phyloP scores from a whole-genome alignment of 2,797 vertebrate species.

The Anisognathus igniventris region DNA sequence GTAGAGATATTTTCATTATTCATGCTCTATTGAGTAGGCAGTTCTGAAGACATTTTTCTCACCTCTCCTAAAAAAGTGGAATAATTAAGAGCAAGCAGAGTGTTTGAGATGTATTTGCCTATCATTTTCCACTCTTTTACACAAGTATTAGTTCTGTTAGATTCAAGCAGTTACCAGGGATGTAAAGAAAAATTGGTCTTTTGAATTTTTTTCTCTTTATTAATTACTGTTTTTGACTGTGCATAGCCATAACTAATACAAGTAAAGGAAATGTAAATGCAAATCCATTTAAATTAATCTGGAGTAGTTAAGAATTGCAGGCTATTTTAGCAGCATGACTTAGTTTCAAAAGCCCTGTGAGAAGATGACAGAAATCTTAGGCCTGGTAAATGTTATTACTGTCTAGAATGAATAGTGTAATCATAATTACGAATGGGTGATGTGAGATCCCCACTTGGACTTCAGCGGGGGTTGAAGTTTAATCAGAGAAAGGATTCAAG shows the following conservation, averaged over 20 bases:
- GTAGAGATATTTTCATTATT: slow-evolving; percentile 48
- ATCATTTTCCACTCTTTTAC: background rate
- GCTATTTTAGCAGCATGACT: slow-evolving; percentile 30
- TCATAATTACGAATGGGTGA: background rate
- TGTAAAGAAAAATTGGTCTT: slow-evolving; percentile 6
- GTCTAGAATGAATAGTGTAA: background rate
- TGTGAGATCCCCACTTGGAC: background rate
- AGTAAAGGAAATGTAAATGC: slow-evolving; percentile 24
- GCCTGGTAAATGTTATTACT: slow-evolving; percentile 22
- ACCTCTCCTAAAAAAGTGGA: slow-evolving; percentile 28
- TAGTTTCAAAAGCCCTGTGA: slow-evolving; percentile 25
- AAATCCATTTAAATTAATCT: slow-evolving; percentile 56
- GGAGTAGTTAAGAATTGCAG: slow-evolving; percentile 27
- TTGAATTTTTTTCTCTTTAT: slow-evolving; percentile 24
- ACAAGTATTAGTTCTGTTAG: background rate
- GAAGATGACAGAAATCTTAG: slow-evolving; percentile 29
- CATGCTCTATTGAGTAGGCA: slow-evolving; percentile 46
- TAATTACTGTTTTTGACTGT: slow-evolving; percentile 34
- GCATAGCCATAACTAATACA: slow-evolving; percentile 15
- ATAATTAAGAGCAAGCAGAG: slow-evolving; percentile 50
- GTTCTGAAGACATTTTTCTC: slow-evolving; percentile 49
- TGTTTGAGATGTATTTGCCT: slow-evolving; percentile 21
- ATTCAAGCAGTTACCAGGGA: background rate
- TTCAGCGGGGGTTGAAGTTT: background rate
- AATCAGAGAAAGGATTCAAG: background rate